Percentiles rank a stretch among this genome's conserved stretches.
These are phyloP conservation scores for Barnardius zonarius DNA, from an alignment of 2,113 vertebrate species.

Conservation along the genomic window DNA sequence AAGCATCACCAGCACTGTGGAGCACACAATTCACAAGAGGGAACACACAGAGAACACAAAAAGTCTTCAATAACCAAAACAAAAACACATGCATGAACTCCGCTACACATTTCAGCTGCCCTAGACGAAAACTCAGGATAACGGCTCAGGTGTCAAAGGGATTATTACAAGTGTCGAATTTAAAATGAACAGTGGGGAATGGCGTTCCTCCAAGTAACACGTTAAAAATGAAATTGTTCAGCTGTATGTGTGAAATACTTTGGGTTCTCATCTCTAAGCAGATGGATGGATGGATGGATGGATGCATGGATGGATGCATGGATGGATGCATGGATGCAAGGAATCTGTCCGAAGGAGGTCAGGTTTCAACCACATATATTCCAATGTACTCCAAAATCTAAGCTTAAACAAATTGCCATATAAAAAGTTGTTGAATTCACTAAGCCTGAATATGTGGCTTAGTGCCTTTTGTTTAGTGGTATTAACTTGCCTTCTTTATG, in stretches of 20 bases:
- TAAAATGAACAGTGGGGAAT: neutral
- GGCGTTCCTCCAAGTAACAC: neutral
- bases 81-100: neutral
- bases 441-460: slow-evolving; percentile 32
- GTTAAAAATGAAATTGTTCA: slow-evolving; percentile 24
- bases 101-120: neutral
- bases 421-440: slow-evolving; percentile 45
- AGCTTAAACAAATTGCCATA: slow-evolving; percentile 53
- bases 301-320: neutral
- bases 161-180: neutral
- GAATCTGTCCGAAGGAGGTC: slow-evolving; percentile 36
- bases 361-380: slow-evolving; percentile 31
- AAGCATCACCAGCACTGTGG: slow-evolving; percentile 11
- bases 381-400: slow-evolving; percentile 3
- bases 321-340: neutral
- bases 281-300: neutral
- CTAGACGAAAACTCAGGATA: neutral
- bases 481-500: neutral
- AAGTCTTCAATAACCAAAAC: neutral
- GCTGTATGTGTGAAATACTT: slow-evolving; percentile 36
- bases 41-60: neutral
- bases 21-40: neutral
- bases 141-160: neutral
- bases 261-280: neutral
- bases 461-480: slow-evolving; percentile 55